Base-by-base conservation (phyloP, 2,888 invertebrate species). In the Lasioglossum morio region DNA sequence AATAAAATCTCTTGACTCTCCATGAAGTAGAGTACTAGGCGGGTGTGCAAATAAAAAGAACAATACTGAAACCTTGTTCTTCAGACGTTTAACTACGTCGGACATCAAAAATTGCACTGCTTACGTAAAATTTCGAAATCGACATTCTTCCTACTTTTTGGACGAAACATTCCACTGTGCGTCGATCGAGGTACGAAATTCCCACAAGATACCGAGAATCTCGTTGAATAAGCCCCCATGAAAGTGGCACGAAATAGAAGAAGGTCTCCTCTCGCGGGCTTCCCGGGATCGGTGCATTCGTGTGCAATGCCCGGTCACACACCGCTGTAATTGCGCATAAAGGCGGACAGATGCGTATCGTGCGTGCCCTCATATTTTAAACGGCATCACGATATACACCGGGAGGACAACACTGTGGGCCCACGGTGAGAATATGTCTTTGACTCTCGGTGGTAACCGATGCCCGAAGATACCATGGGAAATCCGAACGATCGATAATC, bases 301-400 rank as follows among this genome's bases (percentile, higher is more conserved):
- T 84, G 81, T 81, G 90, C 90, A 90, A 90, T 83, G 88, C 86
- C 66, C 86, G 86, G 90, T 10, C 53, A n/a, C 57, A 57, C 81
- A 82, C 76, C 83, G 40, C 79, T 81, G 90, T 89, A 90, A 90
- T 90, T 91, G 89, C 88, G 57, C 75, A 87, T 82, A 81, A 76
- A 84, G 88, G 89, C 83, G 85, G 87, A 85, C 90, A 90, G 90
- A 90, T 90, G 90, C 60, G 88, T 89, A 88, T 90, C 88, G 81
- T 69, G 27, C 75, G 72, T 83, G 86, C 90, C 90, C 90, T 81
- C 85, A 90, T 90, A 90, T 89, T 90, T 90, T 89, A 70, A 90
- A 87, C 84, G 84, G 70, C 79, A 77, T 79, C 76, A 63, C 69
- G 81, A 77, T 79, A 19, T 74, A 77, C 81, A 75, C 69, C 78